phyloP scores from a whole-genome alignment of 2,888 invertebrate species.

The Brenthis hecate region DNA sequence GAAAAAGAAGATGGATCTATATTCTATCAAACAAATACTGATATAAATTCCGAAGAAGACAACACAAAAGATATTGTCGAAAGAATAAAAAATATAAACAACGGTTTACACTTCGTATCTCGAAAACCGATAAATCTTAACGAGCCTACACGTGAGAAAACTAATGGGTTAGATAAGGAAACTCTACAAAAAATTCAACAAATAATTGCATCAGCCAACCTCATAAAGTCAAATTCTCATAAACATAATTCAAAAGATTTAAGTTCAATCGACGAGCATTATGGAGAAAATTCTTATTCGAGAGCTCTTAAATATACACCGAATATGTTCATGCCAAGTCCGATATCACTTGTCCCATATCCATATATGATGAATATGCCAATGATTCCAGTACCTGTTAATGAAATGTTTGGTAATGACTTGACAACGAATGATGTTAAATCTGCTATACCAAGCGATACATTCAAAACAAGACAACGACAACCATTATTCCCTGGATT shows the following conservation, averaged over 20 bases:
- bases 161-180: constrained; percentile 62
- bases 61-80: constrained; percentile 73
- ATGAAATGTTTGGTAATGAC: constrained; percentile 34
- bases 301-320: constrained; percentile 44
- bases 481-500: constrained; percentile 45
- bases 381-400: constrained; percentile 58
- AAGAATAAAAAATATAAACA: constrained; percentile 81
- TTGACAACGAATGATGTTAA: constrained; percentile 42
- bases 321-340: constrained; percentile 31
- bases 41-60: constrained; percentile 46
- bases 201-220: constrained; percentile 64
- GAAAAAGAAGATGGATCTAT: constrained; percentile 54
- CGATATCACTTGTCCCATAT: constrained; percentile 39
- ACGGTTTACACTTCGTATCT: constrained; percentile 45
- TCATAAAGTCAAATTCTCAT: constrained; percentile 45
- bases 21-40: constrained; percentile 48
- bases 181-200: constrained; percentile 66
- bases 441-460: constrained; percentile 45
- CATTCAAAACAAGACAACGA: constrained; percentile 57
- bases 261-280: constrained; percentile 43
- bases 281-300: constrained; percentile 41
- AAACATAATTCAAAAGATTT: constrained; percentile 46
- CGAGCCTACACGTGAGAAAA: constrained; percentile 51
- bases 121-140: constrained; percentile 7
- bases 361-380: constrained; percentile 65